Conservation (phyloP, 2,113 vertebrate species). For the Burhinus oedicnemus region DNA sequence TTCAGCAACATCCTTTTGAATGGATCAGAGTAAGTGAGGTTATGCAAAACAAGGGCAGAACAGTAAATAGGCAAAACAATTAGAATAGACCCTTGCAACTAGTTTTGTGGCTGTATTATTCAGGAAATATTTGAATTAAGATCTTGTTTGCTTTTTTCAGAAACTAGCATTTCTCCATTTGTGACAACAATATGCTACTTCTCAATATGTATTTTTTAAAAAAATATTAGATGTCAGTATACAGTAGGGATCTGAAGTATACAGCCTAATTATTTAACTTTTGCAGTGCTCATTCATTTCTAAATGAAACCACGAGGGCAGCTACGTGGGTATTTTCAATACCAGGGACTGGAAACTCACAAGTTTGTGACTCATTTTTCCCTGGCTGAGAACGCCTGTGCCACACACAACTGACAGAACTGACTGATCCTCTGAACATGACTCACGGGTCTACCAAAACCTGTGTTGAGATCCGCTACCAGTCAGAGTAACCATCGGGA, state of each 20-base stretch:
- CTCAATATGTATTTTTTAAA: neutral
- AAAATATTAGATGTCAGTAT: neutral
- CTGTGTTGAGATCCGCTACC: accelerated
- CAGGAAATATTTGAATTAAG: neutral
- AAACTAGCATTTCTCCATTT: neutral
- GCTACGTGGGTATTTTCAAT: neutral
- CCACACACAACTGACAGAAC: neutral
- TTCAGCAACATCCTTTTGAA: neutral
- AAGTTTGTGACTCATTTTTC: slow-evolving; percentile 36
- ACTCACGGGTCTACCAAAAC: neutral
- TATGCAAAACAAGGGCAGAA: neutral
- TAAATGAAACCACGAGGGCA: neutral
- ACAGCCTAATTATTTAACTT: neutral
- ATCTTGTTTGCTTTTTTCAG: neutral
- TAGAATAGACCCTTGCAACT: neutral
- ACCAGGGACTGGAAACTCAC: slow-evolving; percentile 48
- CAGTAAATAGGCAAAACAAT: neutral
- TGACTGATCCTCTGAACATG: neutral
- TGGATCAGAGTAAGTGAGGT: neutral
- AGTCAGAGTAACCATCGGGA: neutral
- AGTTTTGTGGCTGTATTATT: neutral
- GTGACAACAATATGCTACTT: neutral
- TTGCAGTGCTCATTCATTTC: neutral
- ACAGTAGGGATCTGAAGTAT: neutral
- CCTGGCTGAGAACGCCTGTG: neutral